Evolutionary conservation across 2,888 invertebrate genomes (phyloP).

Genomic region (Autographa pulchrina): DNA sequence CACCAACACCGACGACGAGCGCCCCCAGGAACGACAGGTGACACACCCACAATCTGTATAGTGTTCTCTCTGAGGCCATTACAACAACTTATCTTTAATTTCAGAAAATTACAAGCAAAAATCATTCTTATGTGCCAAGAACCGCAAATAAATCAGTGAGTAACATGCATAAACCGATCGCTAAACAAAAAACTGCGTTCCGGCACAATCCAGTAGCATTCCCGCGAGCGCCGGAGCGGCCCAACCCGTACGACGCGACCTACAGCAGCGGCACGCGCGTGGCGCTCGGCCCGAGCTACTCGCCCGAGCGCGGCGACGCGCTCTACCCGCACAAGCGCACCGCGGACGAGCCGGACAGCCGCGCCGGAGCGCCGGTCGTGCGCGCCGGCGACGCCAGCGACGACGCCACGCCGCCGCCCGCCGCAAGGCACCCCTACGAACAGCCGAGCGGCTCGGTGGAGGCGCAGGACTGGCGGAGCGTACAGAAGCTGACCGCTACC

Average conservation of each 20-base stretch:
- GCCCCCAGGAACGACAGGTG: not conserved
- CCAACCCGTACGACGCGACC: not conserved
- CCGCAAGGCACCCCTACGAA: not conserved
- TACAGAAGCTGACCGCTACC: not conserved
- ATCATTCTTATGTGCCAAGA: not conserved
- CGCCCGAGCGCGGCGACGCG: not conserved
- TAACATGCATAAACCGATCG: not conserved
- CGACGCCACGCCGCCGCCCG: not conserved
- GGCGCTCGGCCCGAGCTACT: not conserved
- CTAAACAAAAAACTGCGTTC: not conserved
- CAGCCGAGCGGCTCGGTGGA: not conserved
- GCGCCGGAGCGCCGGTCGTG: not conserved
- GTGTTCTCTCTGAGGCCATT: not conserved
- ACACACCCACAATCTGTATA: not conserved
- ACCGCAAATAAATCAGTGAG: not conserved
- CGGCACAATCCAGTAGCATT: not conserved
- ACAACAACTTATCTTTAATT: not conserved
- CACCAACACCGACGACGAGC: conserved; percentile 27
- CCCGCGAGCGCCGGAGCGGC: not conserved
- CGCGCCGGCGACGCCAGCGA: not conserved
- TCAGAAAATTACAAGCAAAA: conserved; percentile 10
- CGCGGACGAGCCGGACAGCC: conserved; percentile 1
- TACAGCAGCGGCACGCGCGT: not conserved
- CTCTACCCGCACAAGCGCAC: not conserved
- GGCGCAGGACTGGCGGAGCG: not conserved